Evolutionary conservation across 2,888 invertebrate species (phyloP).

Genomic region (Drosophila pullipes): DNA sequence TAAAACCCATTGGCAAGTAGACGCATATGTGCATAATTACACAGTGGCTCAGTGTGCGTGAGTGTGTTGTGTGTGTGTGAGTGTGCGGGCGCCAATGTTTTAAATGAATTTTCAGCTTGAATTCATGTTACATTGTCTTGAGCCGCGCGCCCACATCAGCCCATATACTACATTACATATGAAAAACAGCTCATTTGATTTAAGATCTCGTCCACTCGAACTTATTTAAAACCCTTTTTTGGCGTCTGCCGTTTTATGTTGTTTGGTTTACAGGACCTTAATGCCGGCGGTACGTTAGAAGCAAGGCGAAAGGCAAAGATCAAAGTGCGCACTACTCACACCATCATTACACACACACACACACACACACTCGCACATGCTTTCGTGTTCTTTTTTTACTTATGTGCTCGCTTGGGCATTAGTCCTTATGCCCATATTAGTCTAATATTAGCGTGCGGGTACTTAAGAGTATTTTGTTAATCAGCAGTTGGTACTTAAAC

Average conservation of each 20-base stretch:
- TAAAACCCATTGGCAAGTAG: conserved; percentile 63
- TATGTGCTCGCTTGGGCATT: conserved; percentile 24
- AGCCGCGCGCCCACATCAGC: conserved; percentile 16
- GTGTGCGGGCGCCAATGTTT: conserved; percentile 53
- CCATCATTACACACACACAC: conserved; percentile 28
- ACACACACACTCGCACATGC: conserved; percentile 8
- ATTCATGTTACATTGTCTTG: conserved; percentile 57
- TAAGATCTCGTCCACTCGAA: conserved; percentile 35
- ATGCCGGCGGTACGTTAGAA: conserved; percentile 21
- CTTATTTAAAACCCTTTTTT: conserved; percentile 60
- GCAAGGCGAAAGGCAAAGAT: conserved; percentile 49
- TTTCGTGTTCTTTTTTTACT: conserved; percentile 6
- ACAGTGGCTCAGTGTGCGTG: conserved; percentile 16
- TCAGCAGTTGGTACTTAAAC: not conserved
- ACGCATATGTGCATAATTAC: conserved; percentile 66
- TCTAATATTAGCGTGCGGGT: conserved; percentile 7
- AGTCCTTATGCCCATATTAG: conserved; percentile 25
- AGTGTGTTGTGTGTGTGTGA: conserved; percentile 11
- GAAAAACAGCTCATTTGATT: conserved; percentile 29
- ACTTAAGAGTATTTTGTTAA: conserved; percentile 8
- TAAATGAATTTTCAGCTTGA: conserved; percentile 72
- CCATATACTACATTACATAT: conserved; percentile 1
- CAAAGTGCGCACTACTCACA: conserved; percentile 47
- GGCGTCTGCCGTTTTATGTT: conserved; percentile 39
- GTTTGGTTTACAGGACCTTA: conserved; percentile 36